phyloP scores from a whole-genome alignment of 2,888 invertebrate genomes.

The Eulithis testata region DNA sequence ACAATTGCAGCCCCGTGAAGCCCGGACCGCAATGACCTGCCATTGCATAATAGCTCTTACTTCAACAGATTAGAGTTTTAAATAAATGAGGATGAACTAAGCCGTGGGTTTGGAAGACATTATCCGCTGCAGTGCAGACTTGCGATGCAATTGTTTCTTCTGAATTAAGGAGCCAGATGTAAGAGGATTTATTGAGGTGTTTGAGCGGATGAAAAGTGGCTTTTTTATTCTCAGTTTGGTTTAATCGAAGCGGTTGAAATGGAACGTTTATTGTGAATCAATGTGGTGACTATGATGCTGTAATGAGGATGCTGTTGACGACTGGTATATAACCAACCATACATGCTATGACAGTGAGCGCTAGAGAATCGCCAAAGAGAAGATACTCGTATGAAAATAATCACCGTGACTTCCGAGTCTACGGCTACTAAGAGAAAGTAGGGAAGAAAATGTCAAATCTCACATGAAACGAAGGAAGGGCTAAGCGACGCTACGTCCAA shows the following conservation, averaged over 20 bases:
- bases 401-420: no score
- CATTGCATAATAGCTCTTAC: slow-evolving; percentile 20
- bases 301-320: no score
- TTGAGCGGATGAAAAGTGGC: slow-evolving; percentile 27
- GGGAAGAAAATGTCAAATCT: no score
- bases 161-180: slow-evolving; percentile 38
- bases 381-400: no score
- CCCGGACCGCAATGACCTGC: slow-evolving; percentile 13
- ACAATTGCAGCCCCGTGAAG: slow-evolving; percentile 34
- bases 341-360: no score
- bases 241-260: slow-evolving; percentile 11
- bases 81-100: slow-evolving; percentile 13
- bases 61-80: slow-evolving; percentile 9
- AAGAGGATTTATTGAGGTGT: slow-evolving; percentile 35
- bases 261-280: slow-evolving; percentile 14
- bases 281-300: not conserved
- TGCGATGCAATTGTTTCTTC: slow-evolving; percentile 38
- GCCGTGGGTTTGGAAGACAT: slow-evolving; percentile 33
- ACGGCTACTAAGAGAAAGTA: no score
- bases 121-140: slow-evolving; percentile 42
- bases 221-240: slow-evolving; percentile 16
- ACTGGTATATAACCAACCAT: no score
- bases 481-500: no score
- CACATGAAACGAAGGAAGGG: no score
- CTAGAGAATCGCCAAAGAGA: no score